Evolutionary conservation across 2,797 vertebrate species (phyloP).

Genomic region (Emys orbicularis): DNA sequence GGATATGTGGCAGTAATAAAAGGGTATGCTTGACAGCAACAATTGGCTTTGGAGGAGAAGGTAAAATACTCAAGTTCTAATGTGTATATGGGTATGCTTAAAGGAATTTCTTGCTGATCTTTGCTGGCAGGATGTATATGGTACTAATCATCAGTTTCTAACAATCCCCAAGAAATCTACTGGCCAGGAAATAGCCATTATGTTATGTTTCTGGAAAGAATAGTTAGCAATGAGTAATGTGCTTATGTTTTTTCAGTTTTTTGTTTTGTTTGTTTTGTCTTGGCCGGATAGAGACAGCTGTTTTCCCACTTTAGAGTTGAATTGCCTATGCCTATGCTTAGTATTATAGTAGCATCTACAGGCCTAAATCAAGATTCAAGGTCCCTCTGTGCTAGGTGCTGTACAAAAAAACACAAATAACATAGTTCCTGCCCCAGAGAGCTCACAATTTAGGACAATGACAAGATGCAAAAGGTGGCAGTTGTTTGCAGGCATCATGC

Average conservation of each 20-base stretch:
- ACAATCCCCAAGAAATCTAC: constrained; percentile 16
- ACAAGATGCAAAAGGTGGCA: not conserved
- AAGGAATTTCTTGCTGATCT: constrained; percentile 70
- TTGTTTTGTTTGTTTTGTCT: not conserved
- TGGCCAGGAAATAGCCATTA: constrained; percentile 47
- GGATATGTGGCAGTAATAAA: constrained; percentile 76
- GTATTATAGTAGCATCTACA: not conserved
- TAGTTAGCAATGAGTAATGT: constrained; percentile 12
- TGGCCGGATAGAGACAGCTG: not conserved
- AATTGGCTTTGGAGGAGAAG: constrained; percentile 71
- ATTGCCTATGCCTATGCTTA: not conserved
- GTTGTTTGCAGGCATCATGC: not conserved
- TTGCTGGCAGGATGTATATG: constrained; percentile 51
- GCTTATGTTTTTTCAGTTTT: not conserved
- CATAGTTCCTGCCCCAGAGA: not conserved
- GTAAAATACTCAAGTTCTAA: constrained; percentile 60
- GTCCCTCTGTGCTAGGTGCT: not conserved
- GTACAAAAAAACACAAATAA: not conserved
- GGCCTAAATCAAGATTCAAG: not conserved
- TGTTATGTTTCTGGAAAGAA: constrained; percentile 10
- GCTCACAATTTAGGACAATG: not conserved
- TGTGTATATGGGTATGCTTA: constrained; percentile 31
- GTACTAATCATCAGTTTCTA: constrained; percentile 35
- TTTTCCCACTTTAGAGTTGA: not conserved
- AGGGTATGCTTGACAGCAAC: constrained; percentile 77